Evolutionary conservation across 2,888 invertebrate genomes (phyloP).

Genomic region (Callimorpha dominula): DNA sequence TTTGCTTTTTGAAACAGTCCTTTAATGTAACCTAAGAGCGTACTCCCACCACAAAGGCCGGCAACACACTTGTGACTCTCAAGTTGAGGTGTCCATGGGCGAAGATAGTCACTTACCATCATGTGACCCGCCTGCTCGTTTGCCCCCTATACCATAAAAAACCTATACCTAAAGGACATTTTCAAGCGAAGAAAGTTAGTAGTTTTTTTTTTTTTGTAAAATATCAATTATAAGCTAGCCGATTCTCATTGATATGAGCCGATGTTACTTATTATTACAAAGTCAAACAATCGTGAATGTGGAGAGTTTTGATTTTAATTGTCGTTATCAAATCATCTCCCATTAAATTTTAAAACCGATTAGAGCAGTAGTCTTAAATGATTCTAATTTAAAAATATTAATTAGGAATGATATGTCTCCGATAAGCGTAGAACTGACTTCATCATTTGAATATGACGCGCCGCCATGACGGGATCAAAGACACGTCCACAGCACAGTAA

Average conservation of each 20-base stretch:
- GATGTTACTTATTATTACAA: background rate
- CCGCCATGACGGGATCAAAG: constrained; percentile 15
- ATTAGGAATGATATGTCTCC: background rate
- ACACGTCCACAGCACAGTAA: constrained; percentile 1
- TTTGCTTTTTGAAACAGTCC: background rate
- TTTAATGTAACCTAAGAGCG: background rate
- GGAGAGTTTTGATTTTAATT: background rate
- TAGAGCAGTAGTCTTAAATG: background rate
- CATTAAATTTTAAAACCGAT: background rate
- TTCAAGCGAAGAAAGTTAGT: no score
- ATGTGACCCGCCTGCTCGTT: no score
- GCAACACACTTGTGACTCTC: no score
- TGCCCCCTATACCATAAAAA: no score
- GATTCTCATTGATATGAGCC: no score
- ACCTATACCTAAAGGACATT: no score
- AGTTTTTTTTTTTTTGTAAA: no score
- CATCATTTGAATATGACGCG: constrained; percentile 14
- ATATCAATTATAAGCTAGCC: no score
- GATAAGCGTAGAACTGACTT: constrained; percentile 9
- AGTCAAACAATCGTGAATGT: background rate
- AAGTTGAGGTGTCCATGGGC: no score
- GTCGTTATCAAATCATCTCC: no score
- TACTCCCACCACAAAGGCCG: no score
- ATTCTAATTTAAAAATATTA: background rate
- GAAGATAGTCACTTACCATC: no score